Conservation (phyloP, 1,140 invertebrate genomes). For the Chironomus striatipennis region DNA sequence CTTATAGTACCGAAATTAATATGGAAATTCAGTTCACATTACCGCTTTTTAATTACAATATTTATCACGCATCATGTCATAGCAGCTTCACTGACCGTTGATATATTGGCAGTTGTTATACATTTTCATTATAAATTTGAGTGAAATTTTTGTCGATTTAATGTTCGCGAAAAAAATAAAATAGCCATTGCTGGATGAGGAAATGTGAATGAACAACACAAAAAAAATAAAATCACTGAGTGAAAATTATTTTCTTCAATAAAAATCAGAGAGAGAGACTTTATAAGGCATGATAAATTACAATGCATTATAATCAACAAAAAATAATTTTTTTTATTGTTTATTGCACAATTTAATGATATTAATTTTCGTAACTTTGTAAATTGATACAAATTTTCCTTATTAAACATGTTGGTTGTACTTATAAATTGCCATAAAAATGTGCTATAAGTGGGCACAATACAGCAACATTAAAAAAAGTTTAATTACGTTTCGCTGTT, state of each 20-base stretch:
- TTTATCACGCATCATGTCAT: conserved; percentile 7
- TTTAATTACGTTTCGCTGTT: too few relatives aligned
- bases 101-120: conserved; percentile 14
- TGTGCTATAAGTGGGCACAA: neutral
- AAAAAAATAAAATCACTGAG: neutral
- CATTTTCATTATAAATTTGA: neutral
- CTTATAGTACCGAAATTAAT: neutral
- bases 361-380: neutral
- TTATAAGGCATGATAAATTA: neutral
- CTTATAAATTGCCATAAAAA: neutral
- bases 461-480: neutral
- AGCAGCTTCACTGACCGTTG: conserved; percentile 1
- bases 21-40: neutral
- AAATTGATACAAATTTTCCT: neutral
- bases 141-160: neutral
- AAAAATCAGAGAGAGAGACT: neutral
- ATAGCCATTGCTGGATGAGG: neutral
- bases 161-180: neutral
- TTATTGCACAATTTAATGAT: neutral
- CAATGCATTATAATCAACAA: neutral
- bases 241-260: conserved; percentile 14
- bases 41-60: conserved; percentile 6
- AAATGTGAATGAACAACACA: neutral
- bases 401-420: neutral
- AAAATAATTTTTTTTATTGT: neutral